phyloP scores from a whole-genome alignment of 2,113 vertebrate species.

The Oryzias melastigma region DNA sequence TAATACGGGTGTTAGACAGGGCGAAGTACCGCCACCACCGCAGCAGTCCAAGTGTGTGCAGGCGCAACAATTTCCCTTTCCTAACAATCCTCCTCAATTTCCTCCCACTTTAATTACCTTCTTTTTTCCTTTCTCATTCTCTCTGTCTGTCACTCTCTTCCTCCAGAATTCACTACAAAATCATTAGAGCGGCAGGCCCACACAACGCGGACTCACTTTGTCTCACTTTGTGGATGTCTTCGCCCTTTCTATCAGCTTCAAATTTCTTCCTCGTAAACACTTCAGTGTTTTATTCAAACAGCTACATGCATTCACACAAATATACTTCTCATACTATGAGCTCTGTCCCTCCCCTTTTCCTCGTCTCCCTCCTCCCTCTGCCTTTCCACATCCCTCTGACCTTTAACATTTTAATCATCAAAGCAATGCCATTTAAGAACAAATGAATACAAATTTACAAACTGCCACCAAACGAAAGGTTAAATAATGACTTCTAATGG shows the following conservation, averaged over 20 bases:
- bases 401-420: constrained; percentile 46
- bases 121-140: constrained; percentile 37
- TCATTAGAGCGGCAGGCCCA: constrained; percentile 57
- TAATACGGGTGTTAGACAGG: constrained; percentile 42
- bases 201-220: constrained; percentile 58
- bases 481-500: constrained; percentile 32
- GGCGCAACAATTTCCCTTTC: constrained; percentile 38
- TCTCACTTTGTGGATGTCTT: constrained; percentile 13
- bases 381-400: constrained; percentile 35
- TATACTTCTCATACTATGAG: neutral
- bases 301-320: neutral
- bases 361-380: constrained; percentile 5
- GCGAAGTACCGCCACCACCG: constrained; percentile 19
- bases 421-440: constrained; percentile 42
- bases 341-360: neutral
- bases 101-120: constrained; percentile 59
- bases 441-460: constrained; percentile 32
- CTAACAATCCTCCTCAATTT: constrained; percentile 48
- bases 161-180: constrained; percentile 49
- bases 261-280: neutral
- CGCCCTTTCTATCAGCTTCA: neutral
- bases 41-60: constrained; percentile 32
- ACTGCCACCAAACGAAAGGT: constrained; percentile 20
- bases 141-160: constrained; percentile 42
- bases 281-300: neutral